Percentiles rank a stretch among this genome's conserved stretches.
phyloP scores from a whole-genome alignment of 1,140 invertebrate species.

The Drosophila pandora region DNA sequence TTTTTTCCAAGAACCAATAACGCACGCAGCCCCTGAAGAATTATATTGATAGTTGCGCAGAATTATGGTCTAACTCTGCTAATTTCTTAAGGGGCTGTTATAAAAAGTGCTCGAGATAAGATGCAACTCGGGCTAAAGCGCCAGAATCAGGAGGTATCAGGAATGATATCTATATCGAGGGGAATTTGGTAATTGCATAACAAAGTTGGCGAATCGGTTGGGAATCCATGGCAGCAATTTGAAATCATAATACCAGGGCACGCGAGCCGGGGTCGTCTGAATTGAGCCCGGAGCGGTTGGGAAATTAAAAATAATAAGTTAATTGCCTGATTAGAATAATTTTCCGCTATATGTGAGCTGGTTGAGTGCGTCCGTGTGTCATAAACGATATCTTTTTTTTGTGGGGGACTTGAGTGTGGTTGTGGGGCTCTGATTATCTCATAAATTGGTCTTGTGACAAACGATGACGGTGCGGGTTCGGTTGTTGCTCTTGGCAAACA shows the following conservation, averaged over 20 bases:
- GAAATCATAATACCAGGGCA: conserved; percentile 37
- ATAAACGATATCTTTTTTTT: conserved; percentile 58
- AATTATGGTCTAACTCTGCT: not conserved
- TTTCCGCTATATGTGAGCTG: conserved; percentile 27
- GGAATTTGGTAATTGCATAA: conserved; percentile 26
- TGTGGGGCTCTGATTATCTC: conserved; percentile 66
- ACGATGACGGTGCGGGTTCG: conserved; percentile 59
- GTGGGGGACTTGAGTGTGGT: conserved; percentile 26
- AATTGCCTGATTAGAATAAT: conserved; percentile 75
- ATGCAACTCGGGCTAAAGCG: not conserved
- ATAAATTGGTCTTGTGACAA: conserved; percentile 83
- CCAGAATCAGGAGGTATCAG: not conserved
- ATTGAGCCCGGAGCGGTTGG: conserved; percentile 18
- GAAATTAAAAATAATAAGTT: conserved; percentile 74
- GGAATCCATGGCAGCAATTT: conserved; percentile 9
- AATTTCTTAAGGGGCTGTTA: conserved; percentile 4
- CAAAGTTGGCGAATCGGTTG: conserved; percentile 3
- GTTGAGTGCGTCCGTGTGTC: conserved; percentile 22
- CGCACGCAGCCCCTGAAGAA: no score
- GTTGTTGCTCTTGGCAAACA: conserved; percentile 46
- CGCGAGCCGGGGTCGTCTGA: conserved; percentile 48
- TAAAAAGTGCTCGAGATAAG: conserved; percentile 13
- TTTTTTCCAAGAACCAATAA: not conserved
- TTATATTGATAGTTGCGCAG: not conserved
- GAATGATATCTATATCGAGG: conserved; percentile 5